Evolutionary conservation across 1,140 invertebrate species (phyloP).

Genomic region (Dinoponera quadriceps): DNA sequence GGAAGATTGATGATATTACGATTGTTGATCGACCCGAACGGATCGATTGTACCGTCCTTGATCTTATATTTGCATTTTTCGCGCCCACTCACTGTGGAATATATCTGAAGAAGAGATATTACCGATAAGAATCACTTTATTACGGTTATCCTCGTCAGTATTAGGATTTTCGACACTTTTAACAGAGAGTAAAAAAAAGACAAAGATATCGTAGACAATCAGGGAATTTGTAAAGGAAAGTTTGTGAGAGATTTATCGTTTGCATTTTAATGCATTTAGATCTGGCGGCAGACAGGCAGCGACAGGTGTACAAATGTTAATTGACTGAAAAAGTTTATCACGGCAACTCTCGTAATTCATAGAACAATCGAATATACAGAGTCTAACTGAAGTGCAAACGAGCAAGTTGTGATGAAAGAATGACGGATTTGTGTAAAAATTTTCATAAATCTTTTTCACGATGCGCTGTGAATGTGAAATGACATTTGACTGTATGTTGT

Average conservation of each 20-base stretch:
- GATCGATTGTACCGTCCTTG: slow-evolving; percentile 64
- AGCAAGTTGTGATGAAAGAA: slow-evolving; percentile 2
- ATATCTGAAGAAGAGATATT: slow-evolving; percentile 8
- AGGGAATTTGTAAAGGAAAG: slow-evolving; percentile 15
- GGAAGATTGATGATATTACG: background rate
- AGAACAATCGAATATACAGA: background rate
- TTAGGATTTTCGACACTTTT: slow-evolving; percentile 45
- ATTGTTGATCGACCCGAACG: slow-evolving; percentile 20
- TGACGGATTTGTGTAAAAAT: background rate
- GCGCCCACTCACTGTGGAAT: slow-evolving; percentile 2
- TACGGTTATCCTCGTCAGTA: slow-evolving; percentile 7
- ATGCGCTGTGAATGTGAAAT: background rate
- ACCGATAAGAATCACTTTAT: slow-evolving; percentile 33
- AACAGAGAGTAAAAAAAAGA: slow-evolving; percentile 11
- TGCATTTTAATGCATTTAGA: slow-evolving; percentile 10
- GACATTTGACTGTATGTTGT: background rate
- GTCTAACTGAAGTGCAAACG: slow-evolving; percentile 5
- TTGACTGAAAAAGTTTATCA: slow-evolving; percentile 26
- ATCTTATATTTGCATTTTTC: slow-evolving; percentile 60
- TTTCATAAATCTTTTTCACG: background rate
- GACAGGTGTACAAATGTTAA: slow-evolving; percentile 31
- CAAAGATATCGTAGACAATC: slow-evolving; percentile 55
- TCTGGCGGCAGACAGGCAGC: background rate
- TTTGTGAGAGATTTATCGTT: slow-evolving; percentile 37
- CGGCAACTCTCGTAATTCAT: slow-evolving; percentile 15